These are phyloP conservation scores for Mus minutoides DNA, from an alignment of 2,797 vertebrate genomes.

Conservation along the genomic window DNA sequence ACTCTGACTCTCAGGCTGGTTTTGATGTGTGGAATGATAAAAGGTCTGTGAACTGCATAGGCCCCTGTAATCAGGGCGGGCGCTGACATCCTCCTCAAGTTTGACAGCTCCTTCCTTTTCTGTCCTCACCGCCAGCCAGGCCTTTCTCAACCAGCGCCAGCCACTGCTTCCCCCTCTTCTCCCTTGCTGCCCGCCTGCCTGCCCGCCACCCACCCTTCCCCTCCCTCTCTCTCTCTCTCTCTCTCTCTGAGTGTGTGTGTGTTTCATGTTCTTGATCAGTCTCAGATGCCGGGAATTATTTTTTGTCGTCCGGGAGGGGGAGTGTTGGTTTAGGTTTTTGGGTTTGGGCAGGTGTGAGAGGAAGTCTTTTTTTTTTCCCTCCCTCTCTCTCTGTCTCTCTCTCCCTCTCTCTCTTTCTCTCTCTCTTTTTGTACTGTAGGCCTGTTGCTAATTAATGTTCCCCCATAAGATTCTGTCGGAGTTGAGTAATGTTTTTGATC, in stretches of 20 bases:
- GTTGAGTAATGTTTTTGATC: constrained; percentile 99
- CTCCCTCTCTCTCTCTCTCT: constrained; percentile 63
- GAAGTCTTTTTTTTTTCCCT: constrained; percentile 89
- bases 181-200: neutral
- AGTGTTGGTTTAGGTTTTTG: constrained; percentile 90
- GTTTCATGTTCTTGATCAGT: constrained; percentile 94
- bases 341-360: constrained; percentile 94
- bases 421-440: constrained; percentile 94
- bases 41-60: constrained; percentile 94
- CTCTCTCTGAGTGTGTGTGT: neutral
- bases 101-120: constrained; percentile 98
- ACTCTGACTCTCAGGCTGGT: constrained; percentile 87
- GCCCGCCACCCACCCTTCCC: neutral
- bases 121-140: constrained; percentile 88
- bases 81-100: constrained; percentile 97
- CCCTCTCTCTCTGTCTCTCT: constrained; percentile 86
- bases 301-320: constrained; percentile 88
- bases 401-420: constrained; percentile 81
- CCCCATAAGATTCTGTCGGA: constrained; percentile 99
- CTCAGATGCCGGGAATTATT: constrained; percentile 95
- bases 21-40: constrained; percentile 93
- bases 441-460: constrained; percentile 99
- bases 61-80: constrained; percentile 97
- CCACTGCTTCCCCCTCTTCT: constrained; percentile 60
- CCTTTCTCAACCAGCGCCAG: constrained; percentile 87